Conservation (phyloP, 2,888 invertebrate genomes). For the Trachelus tabidus region DNA sequence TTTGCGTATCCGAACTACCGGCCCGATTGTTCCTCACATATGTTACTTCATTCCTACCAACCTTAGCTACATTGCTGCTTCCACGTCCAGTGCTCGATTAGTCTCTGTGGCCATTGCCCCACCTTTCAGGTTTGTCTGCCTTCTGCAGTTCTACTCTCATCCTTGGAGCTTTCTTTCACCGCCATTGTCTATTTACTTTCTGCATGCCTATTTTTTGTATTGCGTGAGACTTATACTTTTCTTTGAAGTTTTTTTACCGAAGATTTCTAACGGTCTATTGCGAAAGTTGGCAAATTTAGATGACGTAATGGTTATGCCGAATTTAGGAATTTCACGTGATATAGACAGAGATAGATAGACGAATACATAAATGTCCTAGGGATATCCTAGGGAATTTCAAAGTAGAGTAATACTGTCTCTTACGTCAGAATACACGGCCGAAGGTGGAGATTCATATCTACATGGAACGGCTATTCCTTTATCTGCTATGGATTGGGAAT, state of each 20-base stretch:
- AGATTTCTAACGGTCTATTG: not conserved
- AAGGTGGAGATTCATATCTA: not conserved
- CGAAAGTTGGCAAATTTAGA: not conserved
- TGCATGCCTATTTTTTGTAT: too few species aligned
- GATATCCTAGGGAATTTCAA: not conserved
- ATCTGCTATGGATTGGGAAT: not conserved
- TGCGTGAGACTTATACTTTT: too few species aligned
- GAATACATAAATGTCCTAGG: not conserved
- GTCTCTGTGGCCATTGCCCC: not conserved
- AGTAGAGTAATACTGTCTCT: not conserved
- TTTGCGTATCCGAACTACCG: slow-evolving; percentile 4
- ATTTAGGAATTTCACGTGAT: not conserved
- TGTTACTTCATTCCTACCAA: not conserved
- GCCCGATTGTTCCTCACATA: slow-evolving; percentile 5
- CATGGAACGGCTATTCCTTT: not conserved
- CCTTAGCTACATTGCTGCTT: not conserved
- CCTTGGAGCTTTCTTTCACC: not conserved
- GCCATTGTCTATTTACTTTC: too few species aligned
- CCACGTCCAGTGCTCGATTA: not conserved
- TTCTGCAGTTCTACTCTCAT: not conserved
- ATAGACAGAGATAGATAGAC: not conserved
- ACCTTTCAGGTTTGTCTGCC: not conserved
- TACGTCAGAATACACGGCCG: not conserved
- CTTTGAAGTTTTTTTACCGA: not conserved
- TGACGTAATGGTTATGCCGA: not conserved